Percentiles rank a stretch among this genome's conserved stretches.
These are phyloP conservation scores for Sphaerodactylus townsendi DNA, from an alignment of 2,113 vertebrate species.

Conservation along the genomic window DNA sequence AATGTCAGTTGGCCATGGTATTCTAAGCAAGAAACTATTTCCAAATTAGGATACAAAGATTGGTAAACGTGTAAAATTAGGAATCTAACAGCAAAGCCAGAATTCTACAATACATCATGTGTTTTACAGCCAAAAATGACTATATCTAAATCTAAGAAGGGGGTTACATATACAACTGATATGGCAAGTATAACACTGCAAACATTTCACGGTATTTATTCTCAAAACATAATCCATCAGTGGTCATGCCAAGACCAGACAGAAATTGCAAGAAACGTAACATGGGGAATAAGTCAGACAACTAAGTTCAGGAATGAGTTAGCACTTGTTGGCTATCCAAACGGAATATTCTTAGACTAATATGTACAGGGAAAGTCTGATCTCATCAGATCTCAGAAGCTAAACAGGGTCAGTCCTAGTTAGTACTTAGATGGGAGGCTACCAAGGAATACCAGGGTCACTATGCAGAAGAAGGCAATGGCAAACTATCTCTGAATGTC, in stretches of 20 bases:
- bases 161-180: background rate
- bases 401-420: no score
- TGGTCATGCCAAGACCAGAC: background rate
- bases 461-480: no score
- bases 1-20: conserved; percentile 15
- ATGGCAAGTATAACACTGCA: background rate
- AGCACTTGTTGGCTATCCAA: background rate
- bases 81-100: conserved; percentile 20
- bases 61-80: conserved; percentile 16
- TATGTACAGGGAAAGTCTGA: background rate
- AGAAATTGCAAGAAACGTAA: background rate
- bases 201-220: conserved; percentile 19
- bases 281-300: conserved; percentile 4
- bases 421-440: no score
- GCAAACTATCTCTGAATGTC: no score
- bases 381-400: no score
- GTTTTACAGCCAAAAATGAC: background rate
- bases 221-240: background rate
- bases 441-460: no score
- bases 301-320: conserved; percentile 1
- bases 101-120: conserved; percentile 6
- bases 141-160: conserved; percentile 1
- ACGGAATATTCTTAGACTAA: background rate
- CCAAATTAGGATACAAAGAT: conserved; percentile 55
- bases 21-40: conserved; percentile 11